Base-by-base conservation (phyloP, 2,888 invertebrate genomes). In the Cataglyphis livida region DNA sequence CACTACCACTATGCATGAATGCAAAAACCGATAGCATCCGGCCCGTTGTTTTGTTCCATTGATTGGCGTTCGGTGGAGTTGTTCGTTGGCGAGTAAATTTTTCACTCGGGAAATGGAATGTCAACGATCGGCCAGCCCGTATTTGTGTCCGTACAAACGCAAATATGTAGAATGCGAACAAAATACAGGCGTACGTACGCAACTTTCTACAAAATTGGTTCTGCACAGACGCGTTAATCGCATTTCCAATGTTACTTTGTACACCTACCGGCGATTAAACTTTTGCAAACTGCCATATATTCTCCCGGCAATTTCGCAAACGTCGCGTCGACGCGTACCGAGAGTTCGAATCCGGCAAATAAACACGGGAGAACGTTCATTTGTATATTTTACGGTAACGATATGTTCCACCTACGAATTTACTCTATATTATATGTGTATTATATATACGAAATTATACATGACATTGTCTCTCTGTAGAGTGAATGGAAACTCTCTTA, bases 241-340 rank as follows among this genome's bases (percentile, higher is more conserved):
- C 84, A 87, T 89, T 88, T 89, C 83, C 81, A 81, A 82, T 64
- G 81, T 64, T 81, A 87, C 81, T 84, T 88, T 82, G 82, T 74
- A 68, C 82, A 75, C 76, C 88, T 85, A 73, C 70, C 61, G 78
- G 78, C 66, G 86, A 64, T 64, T 48, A 79, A 76, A 82, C 83
- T 75, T 83, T 81, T 79, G 62, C 66, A 59, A 59, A n/a, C 35
- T 44, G 41, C 81, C 48, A 65, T 83, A 64, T 84, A 82, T 86
- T 84, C 81, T 78, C 79, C 73, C 71, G 65, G 81, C 73, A 87
- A 87, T 87, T 88, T 83, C 81, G 78, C 51, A 65, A 81, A 79
- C 71, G 54, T 76, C 59, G 28, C 18, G 62, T 7, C 61, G 32
- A 18, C 51, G n/a, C 38, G 32, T n/a, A 59, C 18, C 61, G 74